A percentile compares a stretch with the other conserved stretches of the same genome.
phyloP scores from a whole-genome alignment of 2,113 vertebrate genomes.

The Sus scrofa region DNA sequence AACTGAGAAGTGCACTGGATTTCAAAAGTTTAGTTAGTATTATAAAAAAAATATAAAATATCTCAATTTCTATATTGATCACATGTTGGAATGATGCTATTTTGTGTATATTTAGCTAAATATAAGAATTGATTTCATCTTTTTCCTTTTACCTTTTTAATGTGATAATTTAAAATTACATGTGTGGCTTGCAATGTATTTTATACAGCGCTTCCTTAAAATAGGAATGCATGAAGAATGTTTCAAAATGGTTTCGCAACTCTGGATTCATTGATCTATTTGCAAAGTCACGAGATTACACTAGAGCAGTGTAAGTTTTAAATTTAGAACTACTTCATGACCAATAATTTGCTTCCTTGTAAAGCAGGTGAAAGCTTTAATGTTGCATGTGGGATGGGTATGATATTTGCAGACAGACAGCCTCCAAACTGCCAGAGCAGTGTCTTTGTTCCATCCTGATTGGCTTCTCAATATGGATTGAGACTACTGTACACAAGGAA shows the following conservation, averaged over 20 bases:
- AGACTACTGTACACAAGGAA: constrained; percentile 32
- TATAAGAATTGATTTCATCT: background rate
- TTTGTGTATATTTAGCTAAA: background rate
- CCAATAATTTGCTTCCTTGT: constrained; percentile 69
- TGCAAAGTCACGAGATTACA: background rate
- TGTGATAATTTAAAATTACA: background rate
- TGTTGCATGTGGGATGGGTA: background rate
- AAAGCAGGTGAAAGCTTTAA: constrained; percentile 63
- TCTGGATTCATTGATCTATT: constrained; percentile 1
- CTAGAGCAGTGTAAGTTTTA: constrained; percentile 38
- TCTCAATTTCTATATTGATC: background rate
- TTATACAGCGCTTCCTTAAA: constrained; percentile 59
- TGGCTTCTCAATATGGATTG: constrained; percentile 38
- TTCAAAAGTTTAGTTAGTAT: background rate
- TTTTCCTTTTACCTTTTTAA: constrained; percentile 19
- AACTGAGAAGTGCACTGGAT: background rate
- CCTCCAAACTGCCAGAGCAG: background rate
- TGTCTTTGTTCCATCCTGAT: constrained; percentile 48
- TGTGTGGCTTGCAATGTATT: background rate
- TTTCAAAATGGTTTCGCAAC: constrained; percentile 60
- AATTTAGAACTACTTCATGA: constrained; percentile 69
- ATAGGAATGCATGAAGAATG: constrained; percentile 49
- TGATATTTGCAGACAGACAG: constrained; percentile 53
- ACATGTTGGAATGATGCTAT: background rate
- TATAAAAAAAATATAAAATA: background rate